phyloP scores from a whole-genome alignment of 1,140 invertebrate genomes.

The Druon quercuslanigerum region DNA sequence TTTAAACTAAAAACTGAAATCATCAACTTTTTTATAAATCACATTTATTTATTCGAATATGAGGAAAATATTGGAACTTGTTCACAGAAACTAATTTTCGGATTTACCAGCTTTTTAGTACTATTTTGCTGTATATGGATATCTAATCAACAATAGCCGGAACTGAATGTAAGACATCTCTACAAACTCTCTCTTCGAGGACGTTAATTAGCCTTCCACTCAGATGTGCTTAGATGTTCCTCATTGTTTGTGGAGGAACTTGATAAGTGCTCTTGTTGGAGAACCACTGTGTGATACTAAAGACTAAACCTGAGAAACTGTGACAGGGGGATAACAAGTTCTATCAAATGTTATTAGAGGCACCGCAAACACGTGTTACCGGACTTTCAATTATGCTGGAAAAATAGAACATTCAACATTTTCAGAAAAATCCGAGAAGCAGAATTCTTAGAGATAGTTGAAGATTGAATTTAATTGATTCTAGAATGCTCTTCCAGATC shows the following conservation, averaged over 20 bases:
- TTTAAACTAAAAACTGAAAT: too few species aligned
- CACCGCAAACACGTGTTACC: slow-evolving; percentile 15
- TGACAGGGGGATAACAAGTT: slow-evolving; percentile 13
- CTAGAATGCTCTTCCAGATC: too few species aligned
- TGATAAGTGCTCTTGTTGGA: slow-evolving; percentile 16
- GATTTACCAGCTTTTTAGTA: background rate
- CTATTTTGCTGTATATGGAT: background rate
- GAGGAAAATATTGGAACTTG: too few species aligned
- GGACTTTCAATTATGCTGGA: slow-evolving; percentile 4
- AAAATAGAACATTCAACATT: background rate
- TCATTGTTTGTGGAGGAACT: slow-evolving; percentile 17
- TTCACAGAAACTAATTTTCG: too few species aligned
- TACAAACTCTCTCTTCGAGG: slow-evolving; percentile 10
- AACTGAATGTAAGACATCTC: slow-evolving; percentile 6
- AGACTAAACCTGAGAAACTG: slow-evolving; percentile 17
- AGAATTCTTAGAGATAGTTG: too few species aligned
- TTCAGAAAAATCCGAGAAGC: too few species aligned
- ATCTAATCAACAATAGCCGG: slow-evolving; percentile 14
- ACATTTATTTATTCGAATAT: too few species aligned
- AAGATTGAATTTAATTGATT: too few species aligned
- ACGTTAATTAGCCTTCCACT: slow-evolving; percentile 29
- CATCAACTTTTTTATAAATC: too few species aligned
- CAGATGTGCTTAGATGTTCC: background rate
- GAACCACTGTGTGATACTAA: slow-evolving; percentile 24
- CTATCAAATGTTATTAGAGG: slow-evolving; percentile 19